Evolutionary conservation across 2,888 invertebrate species (phyloP), one percentile per base, ranked within the genome.

Genomic region (Drosophila mayaguana): DNA sequence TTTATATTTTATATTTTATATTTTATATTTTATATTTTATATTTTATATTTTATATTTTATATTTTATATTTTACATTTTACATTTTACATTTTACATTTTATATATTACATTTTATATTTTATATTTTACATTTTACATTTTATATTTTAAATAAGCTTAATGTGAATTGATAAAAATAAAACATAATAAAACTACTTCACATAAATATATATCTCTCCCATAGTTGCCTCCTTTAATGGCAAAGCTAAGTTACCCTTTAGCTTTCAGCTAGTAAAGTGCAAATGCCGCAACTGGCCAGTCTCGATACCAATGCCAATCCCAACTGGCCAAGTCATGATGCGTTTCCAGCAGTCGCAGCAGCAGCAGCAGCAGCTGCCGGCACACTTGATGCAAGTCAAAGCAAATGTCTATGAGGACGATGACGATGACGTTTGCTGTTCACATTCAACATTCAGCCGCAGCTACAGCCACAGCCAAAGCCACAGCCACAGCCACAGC

Each of bases 361-460:
- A 69, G n/a, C 63, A 36, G 40, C 43, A 68, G 20, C 63, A 43
- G 42, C 42, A 28, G 46, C 34, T 20, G 54, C 57, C 64, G 36
- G 46, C 56, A 60, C 78, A 80, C 80, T 80, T 83, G 79, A 83
- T 80, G 54, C 65, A 66, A 61, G 75, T 60, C 76, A 79, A 57
- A 72, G 66, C 83, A 62, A 62, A 61, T 38, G 71, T 55, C 62
- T 55, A 43, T 48, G 63, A 40, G 59, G 45, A 60, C 32, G 72
- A 59, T 68, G 67, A 68, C 59, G 56, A 36, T 43, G 56, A 68
- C 45, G 51, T 32, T 68, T 68, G 38, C 43, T 68, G 38, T 67
- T 36, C 57, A 66, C 25, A 53, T 36, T 42, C 42, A 36, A 45
- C 25, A 53, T 42, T 42, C 54, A 25, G 45, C 76, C 66, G 42